Conservation (phyloP, 2,888 invertebrate species). For the Seladonia tumulorum region DNA sequence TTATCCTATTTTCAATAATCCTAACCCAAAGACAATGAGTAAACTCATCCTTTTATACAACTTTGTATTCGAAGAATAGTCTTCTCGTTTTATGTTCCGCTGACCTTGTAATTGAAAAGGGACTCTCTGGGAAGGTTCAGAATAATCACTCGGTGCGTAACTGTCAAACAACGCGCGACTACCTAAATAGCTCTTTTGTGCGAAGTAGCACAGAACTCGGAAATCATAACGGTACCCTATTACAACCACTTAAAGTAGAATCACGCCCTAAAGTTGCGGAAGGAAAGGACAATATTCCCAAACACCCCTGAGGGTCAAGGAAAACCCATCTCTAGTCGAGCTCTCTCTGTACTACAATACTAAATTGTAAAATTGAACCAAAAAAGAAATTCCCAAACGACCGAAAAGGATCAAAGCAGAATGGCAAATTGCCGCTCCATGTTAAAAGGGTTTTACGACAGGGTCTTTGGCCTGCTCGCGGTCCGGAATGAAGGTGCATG, state of each 20-base stretch:
- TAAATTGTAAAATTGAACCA: background rate
- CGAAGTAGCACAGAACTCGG: background rate
- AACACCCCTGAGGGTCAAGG: background rate
- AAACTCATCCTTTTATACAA: background rate
- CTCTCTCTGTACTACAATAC: background rate
- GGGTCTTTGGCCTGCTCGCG: background rate
- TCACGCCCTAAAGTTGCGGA: background rate
- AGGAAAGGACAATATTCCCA: background rate
- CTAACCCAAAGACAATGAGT: background rate
- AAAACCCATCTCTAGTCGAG: background rate
- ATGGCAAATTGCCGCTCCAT: background rate
- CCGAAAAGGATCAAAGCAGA: background rate
- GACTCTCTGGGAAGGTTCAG: background rate
- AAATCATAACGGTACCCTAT: constrained; percentile 2
- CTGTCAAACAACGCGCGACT: background rate
- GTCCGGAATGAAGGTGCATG: background rate
- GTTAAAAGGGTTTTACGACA: background rate
- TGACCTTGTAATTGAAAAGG: constrained; percentile 6
- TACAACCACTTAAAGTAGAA: background rate
- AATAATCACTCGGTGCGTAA: background rate
- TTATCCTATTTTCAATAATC: background rate
- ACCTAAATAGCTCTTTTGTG: background rate
- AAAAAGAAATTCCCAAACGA: background rate
- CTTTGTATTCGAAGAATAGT: background rate
- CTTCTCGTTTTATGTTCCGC: background rate